Evolutionary conservation across 1,140 invertebrate genomes (phyloP).

Genomic region (Achroia grisella): DNA sequence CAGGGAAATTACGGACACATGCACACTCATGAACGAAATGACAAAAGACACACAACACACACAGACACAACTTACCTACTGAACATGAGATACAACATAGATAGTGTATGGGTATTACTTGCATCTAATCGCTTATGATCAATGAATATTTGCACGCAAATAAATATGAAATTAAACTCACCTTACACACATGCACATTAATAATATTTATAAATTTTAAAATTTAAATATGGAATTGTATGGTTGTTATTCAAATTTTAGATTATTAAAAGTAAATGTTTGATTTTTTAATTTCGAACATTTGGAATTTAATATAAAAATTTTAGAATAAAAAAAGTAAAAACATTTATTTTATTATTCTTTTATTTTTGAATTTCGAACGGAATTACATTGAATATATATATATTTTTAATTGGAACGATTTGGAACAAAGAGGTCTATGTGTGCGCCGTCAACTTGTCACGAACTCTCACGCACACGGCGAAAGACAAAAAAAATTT

Average conservation of each 20-base stretch:
- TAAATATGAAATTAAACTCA: too few species aligned
- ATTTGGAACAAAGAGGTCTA: conserved; percentile 17
- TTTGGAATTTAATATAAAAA: too few species aligned
- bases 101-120: conserved; percentile 21
- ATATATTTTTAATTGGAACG: conserved; percentile 6
- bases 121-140: conserved; percentile 51
- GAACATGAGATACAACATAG: conserved; percentile 2
- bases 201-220: too few species aligned
- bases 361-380: too few species aligned
- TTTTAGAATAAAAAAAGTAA: too few species aligned
- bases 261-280: too few species aligned
- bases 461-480: conserved; percentile 17
- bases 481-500: conserved; percentile 19
- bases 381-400: not conserved
- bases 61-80: too few species aligned
- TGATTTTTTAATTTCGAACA: conserved; percentile 25
- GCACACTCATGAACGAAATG: conserved; percentile 13
- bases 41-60: conserved; percentile 12
- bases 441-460: conserved; percentile 11
- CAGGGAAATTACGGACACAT: conserved; percentile 58
- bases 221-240: too few species aligned
- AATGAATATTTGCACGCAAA: conserved; percentile 53
- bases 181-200: too few species aligned
- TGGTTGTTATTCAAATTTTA: too few species aligned
- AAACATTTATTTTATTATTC: too few species aligned